Evolutionary conservation across 2,888 invertebrate species (phyloP).

Genomic region (Trypoxylon attenuatum): DNA sequence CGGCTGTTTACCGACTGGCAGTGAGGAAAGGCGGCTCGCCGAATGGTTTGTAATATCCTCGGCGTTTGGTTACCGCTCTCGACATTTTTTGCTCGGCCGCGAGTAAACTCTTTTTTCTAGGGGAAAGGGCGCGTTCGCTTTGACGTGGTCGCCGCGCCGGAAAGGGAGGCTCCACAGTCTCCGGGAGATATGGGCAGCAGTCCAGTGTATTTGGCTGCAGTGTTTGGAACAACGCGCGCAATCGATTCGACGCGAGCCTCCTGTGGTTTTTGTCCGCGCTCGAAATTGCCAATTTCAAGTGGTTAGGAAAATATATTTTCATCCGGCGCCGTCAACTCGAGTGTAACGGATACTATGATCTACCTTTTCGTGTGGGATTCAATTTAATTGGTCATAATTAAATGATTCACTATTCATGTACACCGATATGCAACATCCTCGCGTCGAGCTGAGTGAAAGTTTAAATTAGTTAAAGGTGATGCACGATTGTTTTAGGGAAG

Average conservation of each 20-base stretch:
- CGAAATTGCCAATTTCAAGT: slow-evolving; percentile 32
- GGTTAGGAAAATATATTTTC: slow-evolving; percentile 19
- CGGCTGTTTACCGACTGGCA: too few species aligned
- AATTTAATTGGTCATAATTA: slow-evolving; percentile 37
- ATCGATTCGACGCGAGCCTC: slow-evolving; percentile 33
- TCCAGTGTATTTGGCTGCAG: slow-evolving; percentile 28
- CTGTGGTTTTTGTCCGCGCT: slow-evolving; percentile 19
- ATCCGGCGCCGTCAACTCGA: not conserved
- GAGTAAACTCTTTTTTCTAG: too few species aligned
- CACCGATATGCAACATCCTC: slow-evolving; percentile 1
- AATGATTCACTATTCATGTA: slow-evolving; percentile 10
- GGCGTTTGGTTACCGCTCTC: too few species aligned
- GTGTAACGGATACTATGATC: not conserved
- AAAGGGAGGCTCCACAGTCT: slow-evolving; percentile 24
- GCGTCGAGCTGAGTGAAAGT: not conserved
- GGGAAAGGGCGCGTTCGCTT: slow-evolving; percentile 25
- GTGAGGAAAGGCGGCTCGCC: too few species aligned
- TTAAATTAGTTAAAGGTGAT: slow-evolving; percentile 34
- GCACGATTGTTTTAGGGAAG: slow-evolving; percentile 12
- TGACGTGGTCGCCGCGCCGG: slow-evolving; percentile 9
- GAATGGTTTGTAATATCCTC: too few species aligned
- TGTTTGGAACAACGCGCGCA: slow-evolving; percentile 13
- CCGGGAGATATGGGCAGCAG: slow-evolving; percentile 22
- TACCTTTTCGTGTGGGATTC: slow-evolving; percentile 27
- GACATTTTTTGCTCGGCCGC: too few species aligned